phyloP scores from a whole-genome alignment of 2,797 vertebrate species.

The Tiaroga cobitis region DNA sequence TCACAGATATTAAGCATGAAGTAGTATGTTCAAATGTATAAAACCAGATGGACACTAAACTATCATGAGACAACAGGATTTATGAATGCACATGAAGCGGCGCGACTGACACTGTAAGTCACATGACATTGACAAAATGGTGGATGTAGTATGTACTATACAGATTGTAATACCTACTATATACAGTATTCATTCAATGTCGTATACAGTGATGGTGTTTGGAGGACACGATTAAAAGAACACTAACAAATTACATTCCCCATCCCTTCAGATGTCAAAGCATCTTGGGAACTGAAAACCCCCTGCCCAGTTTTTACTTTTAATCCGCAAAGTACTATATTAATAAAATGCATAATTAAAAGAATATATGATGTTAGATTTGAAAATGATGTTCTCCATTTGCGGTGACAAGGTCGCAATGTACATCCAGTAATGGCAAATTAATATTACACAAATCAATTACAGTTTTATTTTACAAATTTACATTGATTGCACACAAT shows the following conservation, averaged over 20 bases:
- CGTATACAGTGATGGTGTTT: neutral
- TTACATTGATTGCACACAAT: neutral
- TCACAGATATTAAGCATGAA: too few species aligned
- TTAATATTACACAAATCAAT: neutral
- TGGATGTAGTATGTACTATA: too few species aligned
- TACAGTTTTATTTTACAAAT: neutral
- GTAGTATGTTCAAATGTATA: too few species aligned
- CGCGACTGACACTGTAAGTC: too few species aligned
- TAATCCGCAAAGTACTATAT: neutral
- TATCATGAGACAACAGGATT: too few species aligned
- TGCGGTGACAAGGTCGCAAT: neutral
- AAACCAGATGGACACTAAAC: too few species aligned
- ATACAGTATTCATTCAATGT: too few species aligned
- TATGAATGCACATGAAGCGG: too few species aligned
- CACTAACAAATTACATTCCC: neutral
- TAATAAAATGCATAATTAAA: neutral
- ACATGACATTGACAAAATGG: too few species aligned
- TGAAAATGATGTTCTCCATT: neutral
- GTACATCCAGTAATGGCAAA: neutral
- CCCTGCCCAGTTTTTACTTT: neutral
- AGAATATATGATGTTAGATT: neutral
- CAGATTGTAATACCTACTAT: too few species aligned
- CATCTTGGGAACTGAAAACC: neutral
- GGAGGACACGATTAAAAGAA: neutral
- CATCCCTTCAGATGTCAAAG: neutral